Percentiles rank a stretch among this genome's conserved stretches.
Evolutionary conservation across 2,888 invertebrate genomes (phyloP).

Genomic region (Synanthedon myopaeformis): DNA sequence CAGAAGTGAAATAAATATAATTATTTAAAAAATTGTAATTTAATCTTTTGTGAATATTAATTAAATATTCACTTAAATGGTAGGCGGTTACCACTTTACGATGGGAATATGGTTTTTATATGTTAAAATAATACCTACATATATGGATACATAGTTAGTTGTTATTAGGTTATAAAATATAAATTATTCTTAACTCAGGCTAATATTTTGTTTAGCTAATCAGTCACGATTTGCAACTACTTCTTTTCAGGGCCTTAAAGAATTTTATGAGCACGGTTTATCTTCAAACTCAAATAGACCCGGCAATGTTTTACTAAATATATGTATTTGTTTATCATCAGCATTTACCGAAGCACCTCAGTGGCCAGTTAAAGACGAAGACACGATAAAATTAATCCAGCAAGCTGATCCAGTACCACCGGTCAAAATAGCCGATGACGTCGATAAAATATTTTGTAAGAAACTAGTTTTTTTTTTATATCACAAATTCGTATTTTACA

Average conservation of each 20-base stretch:
- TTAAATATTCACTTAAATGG: no score
- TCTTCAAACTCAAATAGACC: no score
- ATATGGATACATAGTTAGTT: background rate
- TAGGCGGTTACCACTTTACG: no score
- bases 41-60: no score
- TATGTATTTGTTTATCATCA: conserved; percentile 1
- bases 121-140: background rate
- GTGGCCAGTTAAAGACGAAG: conserved; percentile 53
- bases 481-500: no score
- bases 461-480: conserved; percentile 4
- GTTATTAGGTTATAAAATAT: background rate
- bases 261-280: no score
- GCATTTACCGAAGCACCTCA: conserved; percentile 44
- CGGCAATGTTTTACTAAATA: background rate
- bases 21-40: no score
- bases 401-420: conserved; percentile 36
- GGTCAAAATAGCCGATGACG: conserved; percentile 41
- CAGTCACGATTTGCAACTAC: no score
- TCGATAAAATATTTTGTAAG: conserved; percentile 46
- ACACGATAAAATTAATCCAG: conserved; percentile 36
- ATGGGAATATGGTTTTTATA: no score
- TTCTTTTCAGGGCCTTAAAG: no score
- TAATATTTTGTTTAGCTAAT: no score
- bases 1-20: no score
- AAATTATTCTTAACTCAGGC: background rate